Conservation (phyloP, 1,140 invertebrate genomes). For the Drosophila truncata region DNA sequence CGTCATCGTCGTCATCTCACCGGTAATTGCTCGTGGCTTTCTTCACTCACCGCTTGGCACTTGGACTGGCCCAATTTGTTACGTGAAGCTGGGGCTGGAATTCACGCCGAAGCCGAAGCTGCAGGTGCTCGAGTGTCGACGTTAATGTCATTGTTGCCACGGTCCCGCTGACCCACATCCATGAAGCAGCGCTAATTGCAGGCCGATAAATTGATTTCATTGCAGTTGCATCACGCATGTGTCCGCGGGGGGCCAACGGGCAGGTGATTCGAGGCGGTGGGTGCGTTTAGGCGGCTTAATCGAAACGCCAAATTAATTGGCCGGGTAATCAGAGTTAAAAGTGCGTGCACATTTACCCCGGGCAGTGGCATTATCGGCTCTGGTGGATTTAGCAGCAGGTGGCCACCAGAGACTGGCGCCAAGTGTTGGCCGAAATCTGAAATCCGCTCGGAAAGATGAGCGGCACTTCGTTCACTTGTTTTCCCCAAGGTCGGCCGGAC, state of each 20-base stretch:
- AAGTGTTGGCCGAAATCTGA: slow-evolving; percentile 23
- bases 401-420: slow-evolving; percentile 34
- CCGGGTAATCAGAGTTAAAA: slow-evolving; percentile 52
- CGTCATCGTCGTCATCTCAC: slow-evolving; percentile 59
- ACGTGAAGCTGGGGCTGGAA: slow-evolving; percentile 39
- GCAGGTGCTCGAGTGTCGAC: slow-evolving; percentile 61
- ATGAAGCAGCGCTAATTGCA: slow-evolving; percentile 67
- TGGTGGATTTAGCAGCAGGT: slow-evolving; percentile 57
- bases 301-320: slow-evolving; percentile 68
- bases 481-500: slow-evolving; percentile 43
- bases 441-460: slow-evolving; percentile 32
- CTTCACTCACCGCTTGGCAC: slow-evolving; percentile 32
- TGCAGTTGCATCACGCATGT: slow-evolving; percentile 64
- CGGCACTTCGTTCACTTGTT: slow-evolving; percentile 33
- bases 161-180: slow-evolving; percentile 66
- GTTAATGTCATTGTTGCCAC: slow-evolving; percentile 77
- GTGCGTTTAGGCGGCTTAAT: slow-evolving; percentile 52
- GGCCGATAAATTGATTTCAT: slow-evolving; percentile 63
- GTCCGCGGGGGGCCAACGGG: slow-evolving; percentile 12
- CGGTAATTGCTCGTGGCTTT: slow-evolving; percentile 64
- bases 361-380: slow-evolving; percentile 8
- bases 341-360: slow-evolving; percentile 27
- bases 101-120: slow-evolving; percentile 12
- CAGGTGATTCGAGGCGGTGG: slow-evolving; percentile 57
- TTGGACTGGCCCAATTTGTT: slow-evolving; percentile 64